phyloP scores from a whole-genome alignment of 2,888 invertebrate genomes.

The Plebejus anna region DNA sequence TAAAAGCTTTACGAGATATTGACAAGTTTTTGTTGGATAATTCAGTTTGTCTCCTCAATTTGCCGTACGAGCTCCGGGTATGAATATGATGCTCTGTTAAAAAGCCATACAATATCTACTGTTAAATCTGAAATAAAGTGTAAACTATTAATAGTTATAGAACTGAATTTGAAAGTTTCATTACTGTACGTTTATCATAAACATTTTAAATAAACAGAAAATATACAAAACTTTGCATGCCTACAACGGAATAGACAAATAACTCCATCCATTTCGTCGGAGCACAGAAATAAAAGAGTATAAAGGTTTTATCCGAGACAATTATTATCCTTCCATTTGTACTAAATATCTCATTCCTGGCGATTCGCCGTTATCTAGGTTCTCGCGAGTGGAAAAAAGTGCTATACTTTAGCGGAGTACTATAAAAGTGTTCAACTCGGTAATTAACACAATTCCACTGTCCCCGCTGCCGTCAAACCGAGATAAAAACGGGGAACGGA shows the following conservation, averaged over 20 bases:
- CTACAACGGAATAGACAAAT: background rate
- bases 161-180: too few species aligned
- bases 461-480: constrained; percentile 49
- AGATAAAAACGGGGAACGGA: constrained; percentile 71
- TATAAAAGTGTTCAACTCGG: constrained; percentile 57
- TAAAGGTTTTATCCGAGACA: constrained; percentile 8
- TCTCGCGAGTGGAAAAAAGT: constrained; percentile 47
- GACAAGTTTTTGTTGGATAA: constrained; percentile 23
- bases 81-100: background rate
- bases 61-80: background rate
- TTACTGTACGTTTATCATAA: too few species aligned
- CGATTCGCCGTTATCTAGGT: constrained; percentile 43
- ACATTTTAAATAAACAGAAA: background rate
- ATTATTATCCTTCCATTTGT: constrained; percentile 27
- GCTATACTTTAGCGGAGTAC: constrained; percentile 50
- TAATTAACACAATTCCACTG: constrained; percentile 72
- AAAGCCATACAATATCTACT: background rate
- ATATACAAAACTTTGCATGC: background rate
- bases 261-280: background rate
- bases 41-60: background rate
- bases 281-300: background rate
- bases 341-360: constrained; percentile 33
- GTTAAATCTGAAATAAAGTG: background rate
- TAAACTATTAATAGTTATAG: background rate
- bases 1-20: constrained; percentile 30